phyloP scores from a whole-genome alignment of 2,113 vertebrate species.

The Nettapus auritus region DNA sequence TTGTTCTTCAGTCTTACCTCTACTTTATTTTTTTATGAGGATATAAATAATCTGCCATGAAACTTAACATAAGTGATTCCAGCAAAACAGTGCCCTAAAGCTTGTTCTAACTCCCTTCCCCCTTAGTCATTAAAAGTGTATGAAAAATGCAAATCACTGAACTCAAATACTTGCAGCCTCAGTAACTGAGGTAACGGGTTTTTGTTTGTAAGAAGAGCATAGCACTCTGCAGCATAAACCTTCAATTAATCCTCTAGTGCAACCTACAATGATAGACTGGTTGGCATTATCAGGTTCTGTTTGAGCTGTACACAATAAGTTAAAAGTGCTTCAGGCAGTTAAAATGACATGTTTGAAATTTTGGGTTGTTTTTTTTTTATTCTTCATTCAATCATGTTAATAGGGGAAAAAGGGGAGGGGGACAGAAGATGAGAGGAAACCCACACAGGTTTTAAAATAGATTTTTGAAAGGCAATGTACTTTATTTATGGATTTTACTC shows the following conservation, averaged over 20 bases:
- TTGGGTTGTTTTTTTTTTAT: not conserved
- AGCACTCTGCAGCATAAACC: constrained; percentile 53
- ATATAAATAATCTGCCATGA: constrained; percentile 11
- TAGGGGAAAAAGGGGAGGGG: not conserved
- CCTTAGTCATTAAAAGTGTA: constrained; percentile 16
- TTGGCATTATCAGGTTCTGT: constrained; percentile 36
- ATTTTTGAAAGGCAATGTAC: not conserved
- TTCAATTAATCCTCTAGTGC: constrained; percentile 62
- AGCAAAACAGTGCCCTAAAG: constrained; percentile 9
- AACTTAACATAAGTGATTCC: not conserved
- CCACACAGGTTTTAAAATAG: constrained; percentile 45
- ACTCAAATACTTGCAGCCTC: constrained; percentile 33
- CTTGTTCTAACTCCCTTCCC: not conserved
- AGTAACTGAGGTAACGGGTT: constrained; percentile 47
- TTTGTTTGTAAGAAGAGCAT: constrained; percentile 64
- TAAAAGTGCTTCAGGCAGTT: constrained; percentile 51
- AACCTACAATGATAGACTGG: not conserved
- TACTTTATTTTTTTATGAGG: not conserved
- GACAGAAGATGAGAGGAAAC: constrained; percentile 51
- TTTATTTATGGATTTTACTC: not conserved
- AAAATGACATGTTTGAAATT: constrained; percentile 34
- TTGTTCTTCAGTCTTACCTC: constrained; percentile 7
- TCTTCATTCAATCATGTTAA: constrained; percentile 5
- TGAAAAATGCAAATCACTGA: constrained; percentile 55
- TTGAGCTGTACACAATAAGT: constrained; percentile 24